Base-by-base conservation (phyloP, 1,140 invertebrate genomes). In the Zophobas morio region DNA sequence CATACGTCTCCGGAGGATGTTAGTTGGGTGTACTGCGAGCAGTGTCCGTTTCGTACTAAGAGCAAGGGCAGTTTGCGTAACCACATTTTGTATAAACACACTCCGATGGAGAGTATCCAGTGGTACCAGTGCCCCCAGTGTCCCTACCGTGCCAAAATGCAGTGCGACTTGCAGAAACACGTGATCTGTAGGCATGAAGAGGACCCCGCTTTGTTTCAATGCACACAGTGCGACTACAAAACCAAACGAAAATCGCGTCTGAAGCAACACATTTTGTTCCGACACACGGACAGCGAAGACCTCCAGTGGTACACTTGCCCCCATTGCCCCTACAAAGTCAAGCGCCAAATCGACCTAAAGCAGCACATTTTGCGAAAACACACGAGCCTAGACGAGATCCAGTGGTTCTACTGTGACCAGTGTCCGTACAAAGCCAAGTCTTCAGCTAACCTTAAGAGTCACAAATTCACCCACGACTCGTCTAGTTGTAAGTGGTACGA, bases 371-470 rank as follows among this genome's bases (percentile, higher is more conserved):
- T 63, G 8, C 3, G 39, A 34, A 63, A 63, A 34, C 57, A 63
- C 35, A 63, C 37, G 20, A 32, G 42, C 32, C 8, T 42, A 5
- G 39, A 46, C 8, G 32, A 66, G 42, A 66, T 66, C 37, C 35
- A 40, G 57, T 63, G 57, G 57, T 63, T 63, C 4, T 32, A 4
- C 2, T 66, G 60, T 33, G 39, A 66, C 2, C 6, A 32, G 0
- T 66, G 60, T 40, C n/a, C 37, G 6, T 42, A 33, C 20, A 66
- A 66, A 47, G n/a, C 42, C 39, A 66, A 66, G 39, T 20, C 0
- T 5, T 42, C 20, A 42, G 6, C 37, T 1, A 2, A n/a, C 20
- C n/a, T 66, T 0, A 66, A 46, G n/a, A 1, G 5, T 20, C 60
- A 66, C 6, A 20, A 20, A 20, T 20, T 20, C 20, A 20, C 20